Conservation (phyloP, 2,888 invertebrate genomes). For the Amphipoea lucens region DNA sequence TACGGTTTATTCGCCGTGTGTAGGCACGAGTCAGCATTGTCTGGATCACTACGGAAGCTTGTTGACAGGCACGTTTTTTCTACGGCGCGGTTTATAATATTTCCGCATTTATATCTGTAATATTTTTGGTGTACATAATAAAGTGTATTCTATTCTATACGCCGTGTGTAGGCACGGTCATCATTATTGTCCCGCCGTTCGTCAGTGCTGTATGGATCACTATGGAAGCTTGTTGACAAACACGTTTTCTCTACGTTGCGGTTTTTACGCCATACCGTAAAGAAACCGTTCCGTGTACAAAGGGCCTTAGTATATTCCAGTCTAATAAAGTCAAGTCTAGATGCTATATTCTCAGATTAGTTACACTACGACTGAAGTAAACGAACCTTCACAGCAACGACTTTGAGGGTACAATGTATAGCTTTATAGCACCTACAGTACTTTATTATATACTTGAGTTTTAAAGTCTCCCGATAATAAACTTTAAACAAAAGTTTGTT, state of each 20-base stretch:
- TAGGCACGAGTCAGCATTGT: no score
- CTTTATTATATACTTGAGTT: constrained; percentile 44
- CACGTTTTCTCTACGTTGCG: neutral
- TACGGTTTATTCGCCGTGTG: neutral
- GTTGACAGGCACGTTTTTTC: no score
- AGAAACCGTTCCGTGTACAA: neutral
- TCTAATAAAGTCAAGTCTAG: constrained; percentile 40
- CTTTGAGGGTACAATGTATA: constrained; percentile 50
- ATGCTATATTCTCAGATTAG: constrained; percentile 34
- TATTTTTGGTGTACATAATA: no score
- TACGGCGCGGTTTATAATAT: no score
- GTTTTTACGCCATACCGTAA: neutral
- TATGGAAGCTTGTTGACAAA: neutral
- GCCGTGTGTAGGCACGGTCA: no score
- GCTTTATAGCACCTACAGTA: constrained; percentile 40
- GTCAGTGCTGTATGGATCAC: no score
- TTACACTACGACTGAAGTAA: constrained; percentile 30
- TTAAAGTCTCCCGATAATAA: constrained; percentile 62
- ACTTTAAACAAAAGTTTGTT: constrained; percentile 68
- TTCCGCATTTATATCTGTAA: no score
- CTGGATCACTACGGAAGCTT: no score
- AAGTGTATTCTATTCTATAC: neutral
- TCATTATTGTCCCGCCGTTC: neutral
- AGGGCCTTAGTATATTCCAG: constrained; percentile 15
- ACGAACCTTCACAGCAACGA: constrained; percentile 39